Evolutionary conservation across 2,888 invertebrate species (phyloP).

Genomic region (Galeruca laticollis): DNA sequence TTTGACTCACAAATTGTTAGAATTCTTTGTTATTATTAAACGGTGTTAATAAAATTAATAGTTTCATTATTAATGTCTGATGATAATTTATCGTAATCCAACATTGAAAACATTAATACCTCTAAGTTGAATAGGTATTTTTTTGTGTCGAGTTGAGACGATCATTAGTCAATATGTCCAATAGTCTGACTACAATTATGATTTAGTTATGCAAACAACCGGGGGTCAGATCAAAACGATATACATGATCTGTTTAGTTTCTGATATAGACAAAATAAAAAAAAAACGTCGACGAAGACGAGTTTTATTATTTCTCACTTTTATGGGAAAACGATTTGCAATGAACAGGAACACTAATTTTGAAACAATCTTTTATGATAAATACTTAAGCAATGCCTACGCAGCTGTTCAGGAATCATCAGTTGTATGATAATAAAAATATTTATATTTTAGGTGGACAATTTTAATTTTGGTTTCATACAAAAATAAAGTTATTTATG

Average conservation of each 20-base stretch:
- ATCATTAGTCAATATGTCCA: constrained; percentile 67
- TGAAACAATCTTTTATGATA: too few species aligned
- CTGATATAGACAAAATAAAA: neutral
- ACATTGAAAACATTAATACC: constrained; percentile 48
- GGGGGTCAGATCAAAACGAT: constrained; percentile 60
- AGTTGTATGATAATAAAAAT: too few species aligned
- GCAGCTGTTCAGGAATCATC: too few species aligned
- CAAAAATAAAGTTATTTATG: too few species aligned
- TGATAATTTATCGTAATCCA: constrained; percentile 48
- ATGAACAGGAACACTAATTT: too few species aligned
- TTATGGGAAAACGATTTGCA: too few species aligned
- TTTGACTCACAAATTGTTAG: neutral
- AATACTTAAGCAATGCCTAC: too few species aligned
- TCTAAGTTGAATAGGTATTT: constrained; percentile 52
- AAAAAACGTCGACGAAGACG: too few species aligned
- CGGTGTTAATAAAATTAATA: constrained; percentile 42
- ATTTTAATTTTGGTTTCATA: too few species aligned
- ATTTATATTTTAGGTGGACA: too few species aligned
- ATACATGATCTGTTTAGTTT: constrained; percentile 38
- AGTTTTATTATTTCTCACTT: neutral
- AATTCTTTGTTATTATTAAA: constrained; percentile 34
- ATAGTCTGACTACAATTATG: constrained; percentile 66
- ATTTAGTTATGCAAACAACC: constrained; percentile 68
- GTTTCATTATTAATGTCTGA: constrained; percentile 43
- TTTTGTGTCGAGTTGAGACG: constrained; percentile 56